Percentiles rank a stretch among this genome's conserved stretches.
Evolutionary conservation across 92 coral and sea anemone species (phyloP).

Genomic region (Porites evermanni): DNA sequence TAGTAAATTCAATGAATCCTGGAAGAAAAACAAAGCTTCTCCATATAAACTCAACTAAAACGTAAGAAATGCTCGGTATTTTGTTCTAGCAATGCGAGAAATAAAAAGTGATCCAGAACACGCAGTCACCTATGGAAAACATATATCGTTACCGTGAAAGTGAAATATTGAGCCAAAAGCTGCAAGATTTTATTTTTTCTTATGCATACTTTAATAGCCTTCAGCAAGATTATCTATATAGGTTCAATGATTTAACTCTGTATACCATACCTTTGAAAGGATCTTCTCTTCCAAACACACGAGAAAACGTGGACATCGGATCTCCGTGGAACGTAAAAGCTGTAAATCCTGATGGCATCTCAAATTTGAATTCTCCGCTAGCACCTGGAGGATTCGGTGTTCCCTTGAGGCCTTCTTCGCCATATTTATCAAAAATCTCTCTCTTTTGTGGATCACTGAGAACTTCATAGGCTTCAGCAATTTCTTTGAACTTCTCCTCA

Average conservation of each 20-base stretch:
- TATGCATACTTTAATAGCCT: background rate
- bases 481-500: conserved; percentile 93
- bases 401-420: conserved; percentile 99
- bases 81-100: background rate
- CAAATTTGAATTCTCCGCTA: conserved; percentile 59
- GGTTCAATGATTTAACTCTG: background rate
- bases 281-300: conserved; percentile 94
- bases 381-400: conserved; percentile 55
- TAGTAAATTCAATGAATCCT: background rate
- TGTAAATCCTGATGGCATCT: conserved; percentile 91
- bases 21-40: background rate
- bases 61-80: background rate
- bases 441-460: conserved; percentile 95
- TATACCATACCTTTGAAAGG: conserved; percentile 85
- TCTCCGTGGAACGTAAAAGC: conserved; percentile 92
- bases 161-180: background rate
- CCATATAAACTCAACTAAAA: background rate
- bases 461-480: conserved; percentile 99
- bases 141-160: background rate
- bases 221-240: background rate
- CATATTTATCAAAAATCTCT: conserved; percentile 88
- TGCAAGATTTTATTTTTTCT: background rate
- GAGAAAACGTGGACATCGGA: conserved; percentile 90
- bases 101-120: background rate
- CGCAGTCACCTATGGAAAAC: background rate